Base-by-base conservation (phyloP, 2,113 vertebrate genomes). In the Mystacornis crossleyi region DNA sequence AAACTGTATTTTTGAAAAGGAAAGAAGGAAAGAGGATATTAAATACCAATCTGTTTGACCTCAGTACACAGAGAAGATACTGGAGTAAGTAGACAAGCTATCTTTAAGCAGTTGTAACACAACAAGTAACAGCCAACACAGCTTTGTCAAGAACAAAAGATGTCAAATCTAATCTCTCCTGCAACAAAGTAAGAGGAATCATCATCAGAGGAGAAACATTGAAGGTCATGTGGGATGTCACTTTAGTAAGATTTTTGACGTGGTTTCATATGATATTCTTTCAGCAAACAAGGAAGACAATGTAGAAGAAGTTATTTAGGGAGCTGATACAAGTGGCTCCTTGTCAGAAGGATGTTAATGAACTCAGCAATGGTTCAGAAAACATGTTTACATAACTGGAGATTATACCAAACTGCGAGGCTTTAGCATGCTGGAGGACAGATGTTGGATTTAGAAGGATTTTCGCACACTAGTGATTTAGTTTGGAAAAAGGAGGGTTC, bases 61-160 rank as follows among this genome's bases (percentile, higher is more conserved):
- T 83, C 66, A 65, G 17, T 89, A 23, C 7, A 40, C 36, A 60
- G 65, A 65, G 54, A 47, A 80, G 26, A 25, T 60, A 36, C 31
- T 25, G n/a, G 48, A 94, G 45, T 38, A 72, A 77, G 64, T 89
- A 86, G 90, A 67, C 47, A 67, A 54, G 29, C 40, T 71, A 5
- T 85, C 75, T 88, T 75, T 60, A 69, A 90, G 75, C 42, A 73
- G 31, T 92, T 80, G 7, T 4, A 78, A 70, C 40, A 80, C 64
- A 75, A 70, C 29, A 64, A 89, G 48, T 61, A 65, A 42, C 34
- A 93, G 50, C 74, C 75, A 90, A 42, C 55, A 38, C 38, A 55
- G 43, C 61, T 90, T 88, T 88, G 57, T 79, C 43, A 69, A 86
- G 60, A 95, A 71, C 64, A 93, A 83, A 95, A 86, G 54, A 74